Evolutionary conservation across 2,113 vertebrate genomes (phyloP).

Genomic region (Catharus bicknelli): DNA sequence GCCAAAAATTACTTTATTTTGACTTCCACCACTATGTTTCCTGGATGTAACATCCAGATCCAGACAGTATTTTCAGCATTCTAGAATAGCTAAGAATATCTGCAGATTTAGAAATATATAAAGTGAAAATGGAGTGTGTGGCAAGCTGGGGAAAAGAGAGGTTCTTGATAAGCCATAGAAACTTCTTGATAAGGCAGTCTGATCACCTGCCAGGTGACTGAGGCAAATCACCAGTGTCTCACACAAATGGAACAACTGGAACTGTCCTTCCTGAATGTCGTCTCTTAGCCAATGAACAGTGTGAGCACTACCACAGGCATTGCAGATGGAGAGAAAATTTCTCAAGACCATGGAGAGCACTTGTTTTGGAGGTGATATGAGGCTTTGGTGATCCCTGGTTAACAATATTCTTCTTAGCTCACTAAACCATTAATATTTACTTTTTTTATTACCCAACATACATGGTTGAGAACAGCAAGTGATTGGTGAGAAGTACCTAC

Average conservation of each 20-base stretch:
- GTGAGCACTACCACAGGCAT: neutral
- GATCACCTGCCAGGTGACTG: neutral
- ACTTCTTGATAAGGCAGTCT: neutral
- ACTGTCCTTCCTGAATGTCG: neutral
- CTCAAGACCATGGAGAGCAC: neutral
- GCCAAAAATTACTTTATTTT: neutral
- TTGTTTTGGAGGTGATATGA: neutral
- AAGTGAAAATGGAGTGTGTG: neutral
- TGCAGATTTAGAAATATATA: neutral
- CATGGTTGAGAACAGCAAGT: neutral
- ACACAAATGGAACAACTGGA: neutral
- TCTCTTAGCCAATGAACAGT: neutral
- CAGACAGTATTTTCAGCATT: neutral
- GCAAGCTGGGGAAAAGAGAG: neutral
- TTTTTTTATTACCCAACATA: neutral
- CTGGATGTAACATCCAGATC: neutral
- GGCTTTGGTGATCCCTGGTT: neutral
- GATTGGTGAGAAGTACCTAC: neutral
- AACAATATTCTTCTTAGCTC: neutral
- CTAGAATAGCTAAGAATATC: neutral
- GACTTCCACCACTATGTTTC: neutral
- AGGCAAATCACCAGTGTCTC: neutral
- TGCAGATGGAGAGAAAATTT: neutral
- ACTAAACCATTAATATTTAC: neutral
- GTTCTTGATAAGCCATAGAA: neutral